Evolutionary conservation across 2,888 invertebrate species (phyloP).

Genomic region (Xestia xanthographa): DNA sequence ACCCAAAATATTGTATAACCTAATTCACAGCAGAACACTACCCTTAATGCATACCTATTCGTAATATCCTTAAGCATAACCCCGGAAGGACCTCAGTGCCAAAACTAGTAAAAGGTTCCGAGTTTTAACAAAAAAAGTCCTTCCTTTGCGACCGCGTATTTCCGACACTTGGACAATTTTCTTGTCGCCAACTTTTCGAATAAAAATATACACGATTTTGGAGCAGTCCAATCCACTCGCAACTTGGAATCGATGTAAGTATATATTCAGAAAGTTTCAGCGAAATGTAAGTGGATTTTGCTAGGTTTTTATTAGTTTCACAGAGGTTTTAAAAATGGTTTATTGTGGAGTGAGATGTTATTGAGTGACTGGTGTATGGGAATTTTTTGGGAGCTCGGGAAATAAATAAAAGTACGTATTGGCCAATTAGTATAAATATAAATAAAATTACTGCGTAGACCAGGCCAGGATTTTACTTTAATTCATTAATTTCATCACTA

Average conservation of each 20-base stretch:
- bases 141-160: slow-evolving; percentile 29
- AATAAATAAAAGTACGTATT: not conserved
- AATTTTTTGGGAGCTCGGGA: not conserved
- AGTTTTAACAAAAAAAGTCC: slow-evolving; percentile 27
- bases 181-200: slow-evolving; percentile 63
- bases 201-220: slow-evolving; percentile 65
- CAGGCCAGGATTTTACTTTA: not conserved
- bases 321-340: slow-evolving; percentile 49
- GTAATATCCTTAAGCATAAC: not conserved
- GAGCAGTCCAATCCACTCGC: slow-evolving; percentile 63
- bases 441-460: not conserved
- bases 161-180: slow-evolving; percentile 61
- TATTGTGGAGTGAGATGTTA: slow-evolving; percentile 26
- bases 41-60: not conserved
- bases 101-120: slow-evolving; percentile 37
- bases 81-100: not conserved
- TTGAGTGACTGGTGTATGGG: slow-evolving; percentile 13
- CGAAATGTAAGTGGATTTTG: slow-evolving; percentile 57
- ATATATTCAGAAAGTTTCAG: slow-evolving; percentile 62
- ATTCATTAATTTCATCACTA: not conserved
- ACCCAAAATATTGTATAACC: not conserved
- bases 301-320: slow-evolving; percentile 51
- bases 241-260: slow-evolving; percentile 59
- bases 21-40: not conserved
- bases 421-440: not conserved